phyloP scores from a whole-genome alignment of 2,797 vertebrate genomes.

The Lacerta agilis region DNA sequence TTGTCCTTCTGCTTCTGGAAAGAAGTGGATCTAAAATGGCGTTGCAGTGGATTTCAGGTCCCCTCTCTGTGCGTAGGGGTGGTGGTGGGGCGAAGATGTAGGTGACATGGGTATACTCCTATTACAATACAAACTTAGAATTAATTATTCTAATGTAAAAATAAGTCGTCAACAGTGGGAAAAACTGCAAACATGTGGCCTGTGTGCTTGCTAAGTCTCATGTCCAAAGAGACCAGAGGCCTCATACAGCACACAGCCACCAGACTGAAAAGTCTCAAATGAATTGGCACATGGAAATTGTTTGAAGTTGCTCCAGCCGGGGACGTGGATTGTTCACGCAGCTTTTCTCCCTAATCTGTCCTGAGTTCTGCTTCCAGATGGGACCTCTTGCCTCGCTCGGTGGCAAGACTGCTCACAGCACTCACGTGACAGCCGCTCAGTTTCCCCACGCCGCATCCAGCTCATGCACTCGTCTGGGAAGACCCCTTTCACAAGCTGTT shows the following conservation, averaged over 20 bases:
- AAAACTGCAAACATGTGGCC: background rate
- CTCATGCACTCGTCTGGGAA: conserved; percentile 56
- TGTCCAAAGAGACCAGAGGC: background rate
- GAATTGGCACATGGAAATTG: fast-evolving
- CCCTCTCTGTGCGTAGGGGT: too few relatives aligned
- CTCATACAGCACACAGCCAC: background rate
- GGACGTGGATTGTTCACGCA: background rate
- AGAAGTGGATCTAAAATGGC: too few relatives aligned
- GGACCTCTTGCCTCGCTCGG: conserved; percentile 24
- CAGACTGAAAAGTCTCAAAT: background rate
- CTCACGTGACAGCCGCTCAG: background rate
- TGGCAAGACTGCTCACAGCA: background rate
- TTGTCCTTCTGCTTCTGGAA: too few relatives aligned
- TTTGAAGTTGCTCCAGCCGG: conserved; percentile 46
- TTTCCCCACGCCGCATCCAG: background rate
- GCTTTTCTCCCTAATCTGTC: background rate
- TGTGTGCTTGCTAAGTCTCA: background rate
- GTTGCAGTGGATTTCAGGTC: too few relatives aligned
- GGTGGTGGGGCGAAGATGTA: too few relatives aligned
- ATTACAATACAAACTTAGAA: background rate
- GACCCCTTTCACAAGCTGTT: conserved; percentile 13
- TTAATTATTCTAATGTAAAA: too few relatives aligned
- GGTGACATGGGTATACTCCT: too few relatives aligned
- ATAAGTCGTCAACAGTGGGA: background rate
- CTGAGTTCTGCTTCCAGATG: conserved; percentile 10